Base-by-base conservation (phyloP, 2,888 invertebrate species). In the Gortyna flavago region DNA sequence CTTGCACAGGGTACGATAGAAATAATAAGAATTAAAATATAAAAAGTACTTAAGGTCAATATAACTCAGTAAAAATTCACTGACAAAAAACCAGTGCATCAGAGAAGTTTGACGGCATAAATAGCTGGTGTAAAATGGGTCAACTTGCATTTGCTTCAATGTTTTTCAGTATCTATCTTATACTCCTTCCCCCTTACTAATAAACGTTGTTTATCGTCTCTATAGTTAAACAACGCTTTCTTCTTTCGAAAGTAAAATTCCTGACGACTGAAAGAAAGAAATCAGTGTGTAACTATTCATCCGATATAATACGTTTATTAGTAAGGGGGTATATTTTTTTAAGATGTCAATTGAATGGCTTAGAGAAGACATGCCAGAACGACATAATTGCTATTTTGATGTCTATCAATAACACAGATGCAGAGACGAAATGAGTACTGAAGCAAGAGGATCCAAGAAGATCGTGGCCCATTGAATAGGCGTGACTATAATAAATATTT, bases 71-170 rank as follows among this genome's bases (percentile, higher is more conserved):
- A 51, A 72, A 72, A 72, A 13, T 38, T 48, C 65, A 72, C 18
- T 4, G n/a, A n/a, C 48, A 64, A 72, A 72, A 29, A 48, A 72
- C n/a, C 11, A 35, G 35, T 8, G 64, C 35, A 64, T 64, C 44
- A 38, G 13, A 35, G n/a, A 72, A 65, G n/a, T 51, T 64, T 65
- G 21, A 64, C 65, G 65, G n/a, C 35, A 51, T 35, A 48, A 65
- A 21, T n/a, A 18, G 25, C 44, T 21, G 7, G n/a, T 48, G 13
- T 72, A 29, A 41, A 70, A 70, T 61, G 8, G 8, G 8, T 61
- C 29, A 41, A 61, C 38, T 29, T 70, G n/a, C 38, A 48, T 38
- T 54, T 7, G 9, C 29, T 66, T 44, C 41, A 29, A 21, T 44
- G 1, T 29, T 11, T 6, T 29, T 21, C 21, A 21, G 18, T 9